Base-by-base conservation (phyloP, 2,113 vertebrate genomes). In the Cyprinodon variegatus region DNA sequence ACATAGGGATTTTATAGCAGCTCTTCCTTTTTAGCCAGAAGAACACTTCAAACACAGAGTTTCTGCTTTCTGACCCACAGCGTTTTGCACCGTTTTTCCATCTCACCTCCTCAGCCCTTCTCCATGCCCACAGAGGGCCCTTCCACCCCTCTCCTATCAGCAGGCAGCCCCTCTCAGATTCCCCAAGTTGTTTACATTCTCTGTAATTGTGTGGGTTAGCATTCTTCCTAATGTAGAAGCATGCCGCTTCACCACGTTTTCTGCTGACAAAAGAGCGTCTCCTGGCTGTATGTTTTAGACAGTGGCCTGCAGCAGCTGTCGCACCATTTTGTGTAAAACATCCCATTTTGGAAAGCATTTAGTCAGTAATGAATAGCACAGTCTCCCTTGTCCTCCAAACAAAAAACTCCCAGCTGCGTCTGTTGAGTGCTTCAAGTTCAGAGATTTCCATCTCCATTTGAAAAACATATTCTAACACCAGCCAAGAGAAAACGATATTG, bases 101-200 rank as follows among this genome's bases (percentile, higher is more conserved):
- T 65, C 72, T 81, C 64, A 37, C 76, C 81, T 83, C 65, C 39
- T 79, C 66, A 45, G 65, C 77, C 70, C 71, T 71, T 77, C 75
- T 68, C 22, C 4, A 38, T 6, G 38, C 70, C 14, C 1, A 53
- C 48, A 7, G 48, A 53, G 29, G 29, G 15, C 48, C 17, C 13
- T 15, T 50, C 48, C 48, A 50, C 14, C 15, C 1, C 7, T 13
- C 48, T 50, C 14, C 48, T 2, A 53, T 15, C 48, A 15, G 4
- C 4, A 53, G 48, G 15, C 48, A 1, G 15, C 48, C 6, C 17
- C 5, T 5, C 8, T 53, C 17, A 15, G 83, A 86, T 84, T 88
- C 84, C 74, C 76, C 78, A 61, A 75, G 82, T 37, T 43, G 80
- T 82, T 88, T 83, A 89, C 76, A 68, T 78, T 85, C 86, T 86